Base-by-base conservation (phyloP, 2,888 invertebrate genomes). In the Trichopria drosophilae region DNA sequence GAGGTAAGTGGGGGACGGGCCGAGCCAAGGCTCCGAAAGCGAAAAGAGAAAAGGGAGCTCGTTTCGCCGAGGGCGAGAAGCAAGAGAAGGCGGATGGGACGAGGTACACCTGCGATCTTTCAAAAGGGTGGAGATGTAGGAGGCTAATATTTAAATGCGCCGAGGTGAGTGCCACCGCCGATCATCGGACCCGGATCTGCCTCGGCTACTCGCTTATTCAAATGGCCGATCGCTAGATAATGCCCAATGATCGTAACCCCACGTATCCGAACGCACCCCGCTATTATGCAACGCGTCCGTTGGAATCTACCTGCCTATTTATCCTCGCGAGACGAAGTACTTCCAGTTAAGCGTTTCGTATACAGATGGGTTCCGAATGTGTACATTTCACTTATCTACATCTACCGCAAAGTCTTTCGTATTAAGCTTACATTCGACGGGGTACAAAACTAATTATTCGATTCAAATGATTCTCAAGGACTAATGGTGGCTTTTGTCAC, bases 101-200 rank as follows among this genome's bases (percentile, higher is more conserved):
- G 32, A 43, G 55, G 47, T 57, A 57, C 64, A 62, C 61, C 62
- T 62, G 64, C 63, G 51, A 58, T 51, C 51, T 40, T 26, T 58
- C 55, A 56, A 61, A 32, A 18, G 42, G 41, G 39, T 28, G 50
- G 50, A 43, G 49, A 53, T 53, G 64, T 65, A 63, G 65, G 61
- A 69, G 68, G 68, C 67, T 65, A 68, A 71, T 71, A 72, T 72
- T 72, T 65, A 70, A 72, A 72, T 71, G 65, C 63, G 24, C 10
- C 24, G 47, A 47, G 53, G 51, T 53, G 59, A 53, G 46, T 53
- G 51, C 39, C 34, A 51, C 44, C 55, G 49, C 39, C 50, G 53
- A 55, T 58, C 53, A 47, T 29, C 51, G 44, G 50, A 34, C 42
- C 52, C 50, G 48, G 45, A 41, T 57, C 43, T 51, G 40, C 51